Percentiles rank a stretch among this genome's conserved stretches.
Conservation (phyloP, 2,113 vertebrate species). For the Corythornis madagascariensis region DNA sequence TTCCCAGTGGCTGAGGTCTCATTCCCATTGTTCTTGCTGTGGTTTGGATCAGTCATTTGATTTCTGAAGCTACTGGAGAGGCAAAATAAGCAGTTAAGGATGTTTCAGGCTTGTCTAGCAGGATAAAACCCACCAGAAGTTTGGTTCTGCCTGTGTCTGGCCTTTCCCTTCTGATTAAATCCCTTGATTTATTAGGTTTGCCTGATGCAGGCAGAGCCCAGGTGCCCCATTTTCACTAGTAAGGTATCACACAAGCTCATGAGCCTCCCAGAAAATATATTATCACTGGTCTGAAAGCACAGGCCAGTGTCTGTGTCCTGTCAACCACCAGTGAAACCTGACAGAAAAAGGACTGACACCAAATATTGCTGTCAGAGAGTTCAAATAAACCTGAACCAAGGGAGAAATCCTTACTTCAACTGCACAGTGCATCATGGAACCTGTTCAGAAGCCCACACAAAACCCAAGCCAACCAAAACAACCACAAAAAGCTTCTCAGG, state of each 20-base stretch:
- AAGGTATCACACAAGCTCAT: background rate
- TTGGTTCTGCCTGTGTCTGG: background rate
- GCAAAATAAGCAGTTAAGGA: background rate
- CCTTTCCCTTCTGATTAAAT: background rate
- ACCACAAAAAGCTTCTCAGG: background rate
- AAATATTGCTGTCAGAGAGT: background rate
- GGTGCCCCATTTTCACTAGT: background rate
- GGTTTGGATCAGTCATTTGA: background rate
- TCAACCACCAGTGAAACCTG: background rate
- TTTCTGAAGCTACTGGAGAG: background rate
- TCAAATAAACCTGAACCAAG: background rate
- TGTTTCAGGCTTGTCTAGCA: background rate
- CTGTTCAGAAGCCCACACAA: background rate
- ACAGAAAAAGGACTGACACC: background rate
- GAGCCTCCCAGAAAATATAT: background rate
- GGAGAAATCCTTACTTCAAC: background rate
- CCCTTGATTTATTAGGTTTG: background rate
- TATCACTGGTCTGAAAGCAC: background rate
- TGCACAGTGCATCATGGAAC: background rate
- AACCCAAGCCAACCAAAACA: conserved; percentile 3
- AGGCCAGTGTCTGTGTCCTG: background rate
- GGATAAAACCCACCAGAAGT: background rate
- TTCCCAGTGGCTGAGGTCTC: background rate
- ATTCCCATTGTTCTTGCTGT: background rate
- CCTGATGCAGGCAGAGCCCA: background rate